phyloP scores from a whole-genome alignment of 2,888 invertebrate genomes.

The Trilocha varians region DNA sequence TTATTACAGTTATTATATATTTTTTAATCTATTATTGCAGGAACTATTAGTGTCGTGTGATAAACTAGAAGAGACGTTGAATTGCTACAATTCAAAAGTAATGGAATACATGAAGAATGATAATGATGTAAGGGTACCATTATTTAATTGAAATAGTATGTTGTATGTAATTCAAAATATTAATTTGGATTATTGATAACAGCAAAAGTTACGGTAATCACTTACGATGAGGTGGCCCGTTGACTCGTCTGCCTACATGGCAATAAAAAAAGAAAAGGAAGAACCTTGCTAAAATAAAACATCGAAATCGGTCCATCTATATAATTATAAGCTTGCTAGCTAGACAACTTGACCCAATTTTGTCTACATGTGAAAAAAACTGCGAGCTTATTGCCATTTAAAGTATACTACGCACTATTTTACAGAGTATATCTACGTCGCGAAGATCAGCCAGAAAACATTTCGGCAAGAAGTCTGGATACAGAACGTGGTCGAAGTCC shows the following conservation, averaged over 20 bases:
- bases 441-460: slow-evolving; percentile 5
- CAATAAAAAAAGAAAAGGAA: no score
- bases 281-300: background rate
- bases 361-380: no score
- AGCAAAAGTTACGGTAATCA: no score
- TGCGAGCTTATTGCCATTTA: no score
- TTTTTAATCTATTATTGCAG: background rate
- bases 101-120: slow-evolving; percentile 27
- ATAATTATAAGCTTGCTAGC: no score
- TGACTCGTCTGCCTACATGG: no score
- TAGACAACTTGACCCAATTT: no score
- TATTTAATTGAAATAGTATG: no score
- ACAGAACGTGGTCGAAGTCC: slow-evolving; percentile 17
- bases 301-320: background rate
- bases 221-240: no score
- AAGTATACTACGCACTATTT: no score
- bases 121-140: slow-evolving; percentile 27
- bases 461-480: slow-evolving; percentile 18
- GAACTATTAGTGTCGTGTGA: slow-evolving; percentile 15
- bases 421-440: slow-evolving; percentile 2
- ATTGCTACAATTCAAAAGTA: slow-evolving; percentile 26
- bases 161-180: no score
- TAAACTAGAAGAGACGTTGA: slow-evolving; percentile 28
- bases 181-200: no score
- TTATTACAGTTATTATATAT: background rate